phyloP scores from a whole-genome alignment of 2,888 invertebrate species.

The Drosophila rellima region DNA sequence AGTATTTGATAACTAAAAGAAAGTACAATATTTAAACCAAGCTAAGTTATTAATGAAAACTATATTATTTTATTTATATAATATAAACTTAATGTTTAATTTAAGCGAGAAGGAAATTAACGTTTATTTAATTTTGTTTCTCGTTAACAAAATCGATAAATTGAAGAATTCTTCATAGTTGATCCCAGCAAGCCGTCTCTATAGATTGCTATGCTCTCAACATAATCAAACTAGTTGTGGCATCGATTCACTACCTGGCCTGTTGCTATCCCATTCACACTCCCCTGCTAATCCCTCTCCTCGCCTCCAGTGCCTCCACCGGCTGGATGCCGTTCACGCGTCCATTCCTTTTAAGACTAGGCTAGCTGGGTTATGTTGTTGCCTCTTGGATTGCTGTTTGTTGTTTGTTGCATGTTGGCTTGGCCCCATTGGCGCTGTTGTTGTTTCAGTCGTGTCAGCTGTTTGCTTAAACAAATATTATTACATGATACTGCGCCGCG shows the following conservation, averaged over 20 bases:
- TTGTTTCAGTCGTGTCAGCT: slow-evolving; percentile 68
- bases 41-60: too few species aligned
- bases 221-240: slow-evolving; percentile 40
- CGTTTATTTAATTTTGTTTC: not conserved
- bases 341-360: slow-evolving; percentile 13
- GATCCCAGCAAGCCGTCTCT: slow-evolving; percentile 11
- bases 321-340: slow-evolving; percentile 20
- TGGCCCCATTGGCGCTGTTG: slow-evolving; percentile 40
- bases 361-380: slow-evolving; percentile 22
- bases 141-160: not conserved
- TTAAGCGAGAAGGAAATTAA: not conserved
- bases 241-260: slow-evolving; percentile 23
- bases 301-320: too few species aligned
- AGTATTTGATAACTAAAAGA: too few species aligned
- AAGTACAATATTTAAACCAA: not conserved
- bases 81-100: not conserved
- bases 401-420: slow-evolving; percentile 21
- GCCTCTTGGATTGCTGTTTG: slow-evolving; percentile 7
- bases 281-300: not conserved
- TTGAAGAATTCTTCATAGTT: not conserved
- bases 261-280: slow-evolving; percentile 23
- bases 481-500: slow-evolving; percentile 62
- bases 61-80: not conserved
- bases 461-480: slow-evolving; percentile 75
- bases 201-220: slow-evolving; percentile 24